Conservation (phyloP, 2,888 invertebrate species). For the Tortricodes alternella region DNA sequence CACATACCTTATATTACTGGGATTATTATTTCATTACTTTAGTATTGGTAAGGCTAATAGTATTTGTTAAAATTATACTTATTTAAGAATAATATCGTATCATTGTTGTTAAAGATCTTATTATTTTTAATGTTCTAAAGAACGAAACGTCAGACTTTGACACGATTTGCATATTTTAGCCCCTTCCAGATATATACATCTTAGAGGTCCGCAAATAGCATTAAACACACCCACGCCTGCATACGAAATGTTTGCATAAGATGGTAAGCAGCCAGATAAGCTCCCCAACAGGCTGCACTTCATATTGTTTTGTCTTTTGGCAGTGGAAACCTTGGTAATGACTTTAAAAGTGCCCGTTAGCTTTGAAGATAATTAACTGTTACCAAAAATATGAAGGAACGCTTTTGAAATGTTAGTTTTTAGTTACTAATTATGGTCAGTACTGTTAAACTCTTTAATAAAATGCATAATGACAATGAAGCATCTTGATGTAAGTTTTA, state of each 20-base stretch:
- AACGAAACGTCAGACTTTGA: too few species aligned
- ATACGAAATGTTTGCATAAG: conserved; percentile 50
- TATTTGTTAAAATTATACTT: too few species aligned
- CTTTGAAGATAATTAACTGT: conserved; percentile 16
- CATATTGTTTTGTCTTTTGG: not conserved
- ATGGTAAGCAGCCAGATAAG: conserved; percentile 39
- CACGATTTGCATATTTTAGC: not conserved
- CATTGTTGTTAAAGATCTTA: too few species aligned
- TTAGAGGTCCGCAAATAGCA: conserved; percentile 49
- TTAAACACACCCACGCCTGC: conserved; percentile 52
- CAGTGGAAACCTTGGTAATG: not conserved
- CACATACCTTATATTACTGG: too few species aligned
- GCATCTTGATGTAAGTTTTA: not conserved
- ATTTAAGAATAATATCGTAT: too few species aligned
- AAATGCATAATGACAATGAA: not conserved
- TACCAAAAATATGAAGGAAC: conserved; percentile 24
- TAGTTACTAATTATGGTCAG: not conserved
- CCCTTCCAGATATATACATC: conserved; percentile 38
- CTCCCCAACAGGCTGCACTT: not conserved
- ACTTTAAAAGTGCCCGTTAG: conserved; percentile 7
- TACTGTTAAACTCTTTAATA: not conserved
- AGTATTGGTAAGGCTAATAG: too few species aligned
- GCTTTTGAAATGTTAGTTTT: not conserved
- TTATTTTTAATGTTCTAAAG: too few species aligned
- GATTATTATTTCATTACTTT: too few species aligned